phyloP scores from a whole-genome alignment of 2,113 vertebrate species.

The Hydrochoerus hydrochaeris region DNA sequence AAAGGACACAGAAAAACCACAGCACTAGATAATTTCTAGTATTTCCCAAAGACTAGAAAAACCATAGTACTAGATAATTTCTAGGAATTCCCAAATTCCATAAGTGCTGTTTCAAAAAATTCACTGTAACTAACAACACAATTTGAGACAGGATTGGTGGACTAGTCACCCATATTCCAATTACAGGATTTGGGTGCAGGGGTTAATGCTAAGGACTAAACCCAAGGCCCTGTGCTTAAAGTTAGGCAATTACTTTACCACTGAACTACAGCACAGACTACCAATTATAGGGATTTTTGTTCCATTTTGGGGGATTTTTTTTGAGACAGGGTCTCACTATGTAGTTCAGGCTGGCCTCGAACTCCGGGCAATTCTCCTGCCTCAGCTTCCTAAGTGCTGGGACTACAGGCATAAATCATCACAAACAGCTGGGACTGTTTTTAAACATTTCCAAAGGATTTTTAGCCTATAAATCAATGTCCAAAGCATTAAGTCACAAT shows the following conservation, averaged over 20 bases:
- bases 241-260: not conserved
- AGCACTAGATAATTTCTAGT: conserved; percentile 19
- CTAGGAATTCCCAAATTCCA: conserved; percentile 29
- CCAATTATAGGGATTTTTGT: not conserved
- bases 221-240: not conserved
- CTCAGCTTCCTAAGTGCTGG: not conserved
- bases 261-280: not conserved
- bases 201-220: not conserved
- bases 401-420: not conserved
- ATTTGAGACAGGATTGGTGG: not conserved
- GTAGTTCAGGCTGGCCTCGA: not conserved
- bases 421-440: not conserved
- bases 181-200: not conserved
- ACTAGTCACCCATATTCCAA: not conserved
- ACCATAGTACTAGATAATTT: not conserved
- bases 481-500: not conserved
- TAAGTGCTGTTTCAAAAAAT: conserved; percentile 62
- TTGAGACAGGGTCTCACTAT: not conserved
- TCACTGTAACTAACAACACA: conserved; percentile 44
- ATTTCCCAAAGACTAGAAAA: conserved; percentile 40
- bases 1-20: conserved; percentile 1
- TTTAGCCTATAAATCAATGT: not conserved
- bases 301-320: not conserved
- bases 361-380: not conserved
- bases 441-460: conserved; percentile 1